phyloP scores from a whole-genome alignment of 2,113 vertebrate genomes.

The Percopsis transmontana region DNA sequence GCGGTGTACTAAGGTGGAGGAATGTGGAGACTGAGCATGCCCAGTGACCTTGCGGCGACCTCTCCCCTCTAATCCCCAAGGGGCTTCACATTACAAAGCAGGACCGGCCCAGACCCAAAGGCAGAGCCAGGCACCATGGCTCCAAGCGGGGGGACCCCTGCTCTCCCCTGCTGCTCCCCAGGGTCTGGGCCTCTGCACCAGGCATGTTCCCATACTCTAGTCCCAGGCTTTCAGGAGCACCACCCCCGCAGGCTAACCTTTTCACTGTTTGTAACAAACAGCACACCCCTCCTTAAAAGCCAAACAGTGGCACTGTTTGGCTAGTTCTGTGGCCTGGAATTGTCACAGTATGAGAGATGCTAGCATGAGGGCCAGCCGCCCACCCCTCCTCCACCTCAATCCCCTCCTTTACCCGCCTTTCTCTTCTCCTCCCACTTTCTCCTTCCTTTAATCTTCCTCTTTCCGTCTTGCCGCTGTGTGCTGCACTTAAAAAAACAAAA shows the following conservation, averaged over 20 bases:
- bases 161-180: constrained; percentile 63
- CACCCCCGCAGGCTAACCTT: constrained; percentile 20
- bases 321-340: constrained; percentile 46
- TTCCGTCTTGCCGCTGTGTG: constrained; percentile 25
- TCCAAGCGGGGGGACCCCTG: constrained; percentile 57
- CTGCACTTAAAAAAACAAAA: constrained; percentile 2
- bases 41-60: constrained; percentile 77
- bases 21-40: constrained; percentile 79
- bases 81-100: constrained; percentile 82
- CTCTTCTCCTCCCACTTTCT: constrained; percentile 28
- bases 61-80: constrained; percentile 81
- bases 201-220: constrained; percentile 65
- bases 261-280: constrained; percentile 67
- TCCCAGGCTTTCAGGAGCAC: constrained; percentile 53
- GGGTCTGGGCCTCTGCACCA: constrained; percentile 62
- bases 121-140: constrained; percentile 63
- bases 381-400: not conserved
- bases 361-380: constrained; percentile 14
- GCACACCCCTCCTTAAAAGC: constrained; percentile 42
- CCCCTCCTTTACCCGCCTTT: constrained; percentile 5
- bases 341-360: constrained; percentile 61
- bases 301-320: constrained; percentile 61
- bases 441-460: constrained; percentile 34
- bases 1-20: constrained; percentile 78
- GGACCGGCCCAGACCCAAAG: constrained; percentile 55